These are phyloP conservation scores for Cyprinodon variegatus DNA, from an alignment of 2,113 vertebrate genomes.

Conservation along the genomic window DNA sequence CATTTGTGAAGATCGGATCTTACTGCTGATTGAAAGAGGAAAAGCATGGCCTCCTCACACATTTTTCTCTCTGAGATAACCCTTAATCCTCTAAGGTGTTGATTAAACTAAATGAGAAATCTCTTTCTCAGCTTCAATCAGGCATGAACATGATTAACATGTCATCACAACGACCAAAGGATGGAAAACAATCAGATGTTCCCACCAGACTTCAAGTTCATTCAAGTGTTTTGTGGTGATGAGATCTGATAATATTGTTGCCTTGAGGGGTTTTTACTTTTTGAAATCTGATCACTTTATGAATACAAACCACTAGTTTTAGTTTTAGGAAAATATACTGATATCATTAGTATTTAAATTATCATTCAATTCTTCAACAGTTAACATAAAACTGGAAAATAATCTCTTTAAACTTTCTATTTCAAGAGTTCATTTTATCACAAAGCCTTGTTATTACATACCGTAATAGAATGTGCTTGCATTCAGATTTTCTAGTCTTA, in stretches of 20 bases:
- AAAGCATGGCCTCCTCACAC: neutral
- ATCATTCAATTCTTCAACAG: neutral
- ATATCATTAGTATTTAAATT: neutral
- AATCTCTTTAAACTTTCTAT: neutral
- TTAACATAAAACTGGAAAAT: neutral
- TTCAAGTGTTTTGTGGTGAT: slow-evolving; percentile 24
- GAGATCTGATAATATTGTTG: slow-evolving; percentile 22
- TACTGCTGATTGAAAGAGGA: neutral
- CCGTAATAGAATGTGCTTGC: too few relatives aligned
- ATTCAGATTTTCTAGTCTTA: too few relatives aligned
- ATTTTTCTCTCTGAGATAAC: neutral
- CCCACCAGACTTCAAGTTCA: slow-evolving; percentile 4
- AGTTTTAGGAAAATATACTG: neutral
- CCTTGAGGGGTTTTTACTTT: slow-evolving; percentile 11
- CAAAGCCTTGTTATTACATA: neutral
- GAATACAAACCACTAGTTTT: neutral
- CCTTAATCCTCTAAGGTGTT: neutral
- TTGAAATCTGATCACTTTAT: neutral
- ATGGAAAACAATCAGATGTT: slow-evolving; percentile 14
- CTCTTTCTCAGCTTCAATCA: neutral
- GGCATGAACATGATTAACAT: slow-evolving; percentile 11
- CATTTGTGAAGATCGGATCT: neutral
- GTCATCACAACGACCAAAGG: neutral
- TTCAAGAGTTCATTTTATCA: neutral
- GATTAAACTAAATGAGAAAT: neutral